phyloP scores from a whole-genome alignment of 2,797 vertebrate genomes.

The Melanotaenia trifasciata region DNA sequence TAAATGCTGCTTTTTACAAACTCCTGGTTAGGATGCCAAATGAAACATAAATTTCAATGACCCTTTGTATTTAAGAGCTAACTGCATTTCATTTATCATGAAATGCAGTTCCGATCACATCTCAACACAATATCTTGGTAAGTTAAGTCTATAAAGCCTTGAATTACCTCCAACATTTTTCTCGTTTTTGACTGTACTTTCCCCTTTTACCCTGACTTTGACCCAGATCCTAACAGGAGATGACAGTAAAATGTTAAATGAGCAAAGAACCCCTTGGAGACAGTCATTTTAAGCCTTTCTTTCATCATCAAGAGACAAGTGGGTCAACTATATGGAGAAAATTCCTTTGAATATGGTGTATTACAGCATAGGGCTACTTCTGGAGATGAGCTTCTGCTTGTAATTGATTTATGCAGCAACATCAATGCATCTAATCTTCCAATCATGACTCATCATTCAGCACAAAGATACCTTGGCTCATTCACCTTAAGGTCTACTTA shows the following conservation, averaged over 20 bases:
- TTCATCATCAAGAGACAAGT: constrained; percentile 34
- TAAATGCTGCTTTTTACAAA: background rate
- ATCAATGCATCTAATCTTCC: constrained; percentile 21
- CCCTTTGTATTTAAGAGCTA: background rate
- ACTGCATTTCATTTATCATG: too few species aligned
- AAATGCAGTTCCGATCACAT: constrained; percentile 6
- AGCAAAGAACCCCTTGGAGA: constrained; percentile 23
- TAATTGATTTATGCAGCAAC: constrained; percentile 2
- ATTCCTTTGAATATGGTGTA: constrained; percentile 6
- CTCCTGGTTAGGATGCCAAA: background rate
- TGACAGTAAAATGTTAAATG: constrained; percentile 31
- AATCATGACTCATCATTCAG: constrained; percentile 11
- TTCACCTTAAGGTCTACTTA: constrained; percentile 33
- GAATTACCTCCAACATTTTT: constrained; percentile 15
- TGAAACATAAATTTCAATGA: constrained; percentile 29
- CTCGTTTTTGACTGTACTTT: constrained; percentile 16
- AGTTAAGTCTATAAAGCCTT: constrained; percentile 25
- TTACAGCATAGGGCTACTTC: background rate
- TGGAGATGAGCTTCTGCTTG: constrained; percentile 1
- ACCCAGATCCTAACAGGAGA: constrained; percentile 51
- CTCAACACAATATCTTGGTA: constrained; percentile 14
- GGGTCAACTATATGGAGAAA: constrained; percentile 25
- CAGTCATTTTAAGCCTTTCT: constrained; percentile 32
- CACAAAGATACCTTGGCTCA: constrained; percentile 15
- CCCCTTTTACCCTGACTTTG: constrained; percentile 45